Conservation (phyloP, 2,113 vertebrate species). For the Callorhinus ursinus region DNA sequence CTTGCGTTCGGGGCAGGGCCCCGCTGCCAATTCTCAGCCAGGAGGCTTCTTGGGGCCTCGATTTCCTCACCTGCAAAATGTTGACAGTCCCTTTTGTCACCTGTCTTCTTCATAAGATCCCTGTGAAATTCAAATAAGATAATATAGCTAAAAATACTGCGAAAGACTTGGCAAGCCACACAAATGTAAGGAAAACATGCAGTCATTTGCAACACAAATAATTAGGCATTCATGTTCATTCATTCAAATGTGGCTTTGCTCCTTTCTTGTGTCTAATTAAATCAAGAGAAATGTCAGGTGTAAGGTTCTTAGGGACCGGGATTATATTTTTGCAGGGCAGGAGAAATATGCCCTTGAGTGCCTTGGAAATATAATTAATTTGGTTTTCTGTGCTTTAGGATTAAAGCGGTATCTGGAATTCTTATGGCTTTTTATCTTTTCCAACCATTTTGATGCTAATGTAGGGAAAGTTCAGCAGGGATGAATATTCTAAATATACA, state of each 20-base stretch:
- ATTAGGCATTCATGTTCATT: not conserved
- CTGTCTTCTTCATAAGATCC: not conserved
- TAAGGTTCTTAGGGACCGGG: not conserved
- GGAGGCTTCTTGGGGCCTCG: not conserved
- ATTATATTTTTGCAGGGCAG: not conserved
- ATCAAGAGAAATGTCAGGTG: constrained; percentile 33
- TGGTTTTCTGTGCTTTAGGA: not conserved
- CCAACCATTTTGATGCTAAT: constrained; percentile 49
- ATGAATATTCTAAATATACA: constrained; percentile 63
- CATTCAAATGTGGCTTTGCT: not conserved
- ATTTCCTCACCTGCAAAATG: constrained; percentile 8
- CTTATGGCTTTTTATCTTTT: constrained; percentile 24
- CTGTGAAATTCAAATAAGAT: not conserved
- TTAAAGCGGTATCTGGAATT: constrained; percentile 26
- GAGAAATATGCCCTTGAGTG: not conserved
- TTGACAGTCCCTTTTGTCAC: not conserved
- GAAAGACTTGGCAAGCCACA: not conserved
- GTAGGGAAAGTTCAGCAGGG: not conserved
- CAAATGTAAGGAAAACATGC: not conserved
- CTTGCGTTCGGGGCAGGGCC: not conserved
- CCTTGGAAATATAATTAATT: not conserved
- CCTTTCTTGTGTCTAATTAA: constrained; percentile 44
- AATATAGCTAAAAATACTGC: not conserved
- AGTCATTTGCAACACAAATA: constrained; percentile 9
- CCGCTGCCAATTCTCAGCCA: not conserved